Evolutionary conservation across 2,888 invertebrate genomes (phyloP).

Genomic region (Pristionchus fissidentatus): DNA sequence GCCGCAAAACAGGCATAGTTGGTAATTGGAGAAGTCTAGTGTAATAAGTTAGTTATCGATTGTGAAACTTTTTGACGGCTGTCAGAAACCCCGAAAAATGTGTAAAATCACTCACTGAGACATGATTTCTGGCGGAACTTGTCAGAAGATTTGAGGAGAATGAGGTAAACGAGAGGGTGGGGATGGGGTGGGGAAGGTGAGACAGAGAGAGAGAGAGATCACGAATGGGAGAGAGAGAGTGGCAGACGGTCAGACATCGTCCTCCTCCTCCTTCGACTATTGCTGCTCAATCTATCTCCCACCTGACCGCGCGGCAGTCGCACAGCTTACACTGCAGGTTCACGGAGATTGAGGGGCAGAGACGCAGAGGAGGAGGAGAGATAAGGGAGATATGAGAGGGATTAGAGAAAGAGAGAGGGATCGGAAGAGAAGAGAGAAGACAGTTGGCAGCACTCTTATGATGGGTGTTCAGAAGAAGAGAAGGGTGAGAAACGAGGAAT

Average conservation of each 20-base stretch:
- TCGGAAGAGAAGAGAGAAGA: neutral
- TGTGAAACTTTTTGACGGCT: neutral
- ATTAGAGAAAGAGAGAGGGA: neutral
- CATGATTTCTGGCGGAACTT: slow-evolving; percentile 18
- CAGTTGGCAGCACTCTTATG: slow-evolving; percentile 13
- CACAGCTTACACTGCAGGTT: no score
- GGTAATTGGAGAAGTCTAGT: slow-evolving; percentile 7
- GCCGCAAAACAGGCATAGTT: slow-evolving; percentile 11
- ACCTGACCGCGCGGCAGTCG: neutral
- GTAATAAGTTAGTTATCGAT: slow-evolving; percentile 31
- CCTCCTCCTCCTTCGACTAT: neutral
- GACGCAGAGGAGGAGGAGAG: neutral
- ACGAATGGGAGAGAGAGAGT: slow-evolving; percentile 2
- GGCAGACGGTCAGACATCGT: neutral
- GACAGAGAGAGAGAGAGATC: neutral
- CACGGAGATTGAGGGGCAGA: neutral
- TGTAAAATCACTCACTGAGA: neutral
- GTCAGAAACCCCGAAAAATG: neutral
- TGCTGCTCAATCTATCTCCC: neutral
- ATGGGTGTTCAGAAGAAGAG: slow-evolving; percentile 17
- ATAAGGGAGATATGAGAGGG: neutral
- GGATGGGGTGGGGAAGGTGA: neutral
- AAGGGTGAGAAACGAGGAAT: neutral
- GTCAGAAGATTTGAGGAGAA: slow-evolving; percentile 8
- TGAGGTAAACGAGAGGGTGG: slow-evolving; percentile 23